Evolutionary conservation across 2,888 invertebrate genomes (phyloP).

Genomic region (Calliphora vomitoria): DNA sequence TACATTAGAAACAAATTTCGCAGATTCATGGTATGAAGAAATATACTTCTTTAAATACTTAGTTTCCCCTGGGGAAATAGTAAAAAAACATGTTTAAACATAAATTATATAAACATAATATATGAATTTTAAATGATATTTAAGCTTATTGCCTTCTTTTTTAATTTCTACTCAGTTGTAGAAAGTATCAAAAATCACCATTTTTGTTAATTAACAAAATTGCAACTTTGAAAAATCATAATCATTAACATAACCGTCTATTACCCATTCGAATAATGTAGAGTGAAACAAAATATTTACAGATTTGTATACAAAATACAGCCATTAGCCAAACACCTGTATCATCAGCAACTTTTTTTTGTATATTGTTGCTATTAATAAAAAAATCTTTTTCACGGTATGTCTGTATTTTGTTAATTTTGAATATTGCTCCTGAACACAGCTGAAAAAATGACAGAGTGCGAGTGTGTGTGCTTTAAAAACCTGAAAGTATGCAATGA

Average conservation of each 20-base stretch:
- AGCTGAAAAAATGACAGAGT: background rate
- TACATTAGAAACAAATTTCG: too few relatives aligned
- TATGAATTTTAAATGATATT: too few relatives aligned
- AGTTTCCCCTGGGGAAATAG: too few relatives aligned
- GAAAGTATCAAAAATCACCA: too few relatives aligned
- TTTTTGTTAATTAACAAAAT: too few relatives aligned
- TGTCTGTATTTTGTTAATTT: background rate
- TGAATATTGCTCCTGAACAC: too few relatives aligned
- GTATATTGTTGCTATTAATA: conserved; percentile 18
- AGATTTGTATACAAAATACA: conserved; percentile 27
- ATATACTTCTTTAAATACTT: too few relatives aligned
- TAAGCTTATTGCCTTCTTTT: too few relatives aligned
- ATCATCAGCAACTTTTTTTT: conserved; percentile 52
- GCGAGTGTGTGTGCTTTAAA: background rate
- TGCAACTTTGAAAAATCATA: background rate
- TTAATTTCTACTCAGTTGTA: too few relatives aligned
- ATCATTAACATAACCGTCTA: background rate
- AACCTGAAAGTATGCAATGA: conserved; percentile 5
- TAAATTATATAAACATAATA: too few relatives aligned
- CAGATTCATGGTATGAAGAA: too few relatives aligned
- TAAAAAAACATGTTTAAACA: too few relatives aligned
- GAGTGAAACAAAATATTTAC: background rate
- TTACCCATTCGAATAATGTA: background rate
- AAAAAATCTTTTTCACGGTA: conserved; percentile 6
- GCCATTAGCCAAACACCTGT: conserved; percentile 70